Evolutionary conservation across 2,888 invertebrate species (phyloP), one percentile per base, ranked within the genome.

Genomic region (Muscina levida): DNA sequence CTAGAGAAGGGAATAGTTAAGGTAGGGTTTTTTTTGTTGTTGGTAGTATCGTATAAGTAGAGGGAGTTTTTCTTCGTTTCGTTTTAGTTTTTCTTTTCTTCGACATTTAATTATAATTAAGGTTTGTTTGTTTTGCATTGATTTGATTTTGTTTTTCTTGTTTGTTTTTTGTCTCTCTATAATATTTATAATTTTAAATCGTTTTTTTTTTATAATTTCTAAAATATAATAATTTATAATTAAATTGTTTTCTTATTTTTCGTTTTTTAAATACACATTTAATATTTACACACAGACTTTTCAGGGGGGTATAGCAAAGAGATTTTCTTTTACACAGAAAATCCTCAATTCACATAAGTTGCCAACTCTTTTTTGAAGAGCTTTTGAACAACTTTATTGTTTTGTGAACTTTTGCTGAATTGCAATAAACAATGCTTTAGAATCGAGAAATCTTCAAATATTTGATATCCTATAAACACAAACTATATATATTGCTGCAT

Each of bases 211-310:
- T 57, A 39, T 76, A 57, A 72, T 66, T 31, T 42, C 51, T 72
- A 73, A 79, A 82, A 79, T 82, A 76, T 62, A 79, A 79, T 72
- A 67, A 72, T 68, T 83, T 72, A 53, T 53, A 53, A 53, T 22
- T 24, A 42, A 71, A 67, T 53, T 68, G 37, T 5, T 59, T 42
- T 46, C 2, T n/a, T n/a, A n/a, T n/a, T n/a, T 42, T 37, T 56
- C n/a, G 17, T 53, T 15, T 31, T 72, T 65, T 57, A 17, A n/a
- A 51, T 81, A 77, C 72, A 75, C 68, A 68, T 67, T 70, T 68
- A 77, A 72, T 81, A 81, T 81, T 68, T 81, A 81, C 81, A 81
- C 81, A 81, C 67, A 6, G 48, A 62, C 48, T 26, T n/a, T 59
- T 71, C 46, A 42, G 42, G 37, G 37, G 37, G 26, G n/a, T n/a